Percentiles rank a stretch among this genome's conserved stretches.
Conservation (phyloP, 1,140 invertebrate species). For the Watersipora subatra region DNA sequence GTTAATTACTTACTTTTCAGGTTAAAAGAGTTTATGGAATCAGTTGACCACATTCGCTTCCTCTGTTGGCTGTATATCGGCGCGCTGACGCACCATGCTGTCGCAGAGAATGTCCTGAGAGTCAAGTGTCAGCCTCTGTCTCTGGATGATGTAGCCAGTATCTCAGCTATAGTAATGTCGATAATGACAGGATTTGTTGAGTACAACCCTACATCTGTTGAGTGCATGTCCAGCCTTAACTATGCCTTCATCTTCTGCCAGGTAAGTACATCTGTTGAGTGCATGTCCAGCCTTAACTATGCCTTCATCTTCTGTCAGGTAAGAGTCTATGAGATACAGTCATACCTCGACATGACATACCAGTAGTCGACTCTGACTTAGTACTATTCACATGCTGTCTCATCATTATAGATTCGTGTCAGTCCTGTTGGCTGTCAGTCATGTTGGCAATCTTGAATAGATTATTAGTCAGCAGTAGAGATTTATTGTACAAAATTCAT, state of each 20-base stretch:
- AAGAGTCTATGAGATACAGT: slow-evolving; percentile 15
- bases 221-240: slow-evolving; percentile 74
- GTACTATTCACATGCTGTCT: too few species aligned
- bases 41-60: slow-evolving; percentile 80
- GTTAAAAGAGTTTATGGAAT: slow-evolving; percentile 86
- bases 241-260: slow-evolving; percentile 56
- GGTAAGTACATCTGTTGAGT: slow-evolving; percentile 50
- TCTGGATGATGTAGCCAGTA: slow-evolving; percentile 83
- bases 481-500: too few species aligned
- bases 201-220: slow-evolving; percentile 63
- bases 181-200: slow-evolving; percentile 90
- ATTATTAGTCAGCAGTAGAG: too few species aligned
- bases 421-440: too few species aligned
- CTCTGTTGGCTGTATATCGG: slow-evolving; percentile 90
- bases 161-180: slow-evolving; percentile 88
- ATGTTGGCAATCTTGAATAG: too few species aligned
- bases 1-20: slow-evolving; percentile 48
- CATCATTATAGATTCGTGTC: too few species aligned
- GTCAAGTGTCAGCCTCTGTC: slow-evolving; percentile 71
- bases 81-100: slow-evolving; percentile 71
- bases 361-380: too few species aligned
- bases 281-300: slow-evolving; percentile 71
- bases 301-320: slow-evolving; percentile 54
- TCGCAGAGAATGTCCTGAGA: slow-evolving; percentile 38
- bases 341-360: too few species aligned